Evolutionary conservation across 2,797 vertebrate genomes (phyloP).

Genomic region (Crocodylus rhombifer): DNA sequence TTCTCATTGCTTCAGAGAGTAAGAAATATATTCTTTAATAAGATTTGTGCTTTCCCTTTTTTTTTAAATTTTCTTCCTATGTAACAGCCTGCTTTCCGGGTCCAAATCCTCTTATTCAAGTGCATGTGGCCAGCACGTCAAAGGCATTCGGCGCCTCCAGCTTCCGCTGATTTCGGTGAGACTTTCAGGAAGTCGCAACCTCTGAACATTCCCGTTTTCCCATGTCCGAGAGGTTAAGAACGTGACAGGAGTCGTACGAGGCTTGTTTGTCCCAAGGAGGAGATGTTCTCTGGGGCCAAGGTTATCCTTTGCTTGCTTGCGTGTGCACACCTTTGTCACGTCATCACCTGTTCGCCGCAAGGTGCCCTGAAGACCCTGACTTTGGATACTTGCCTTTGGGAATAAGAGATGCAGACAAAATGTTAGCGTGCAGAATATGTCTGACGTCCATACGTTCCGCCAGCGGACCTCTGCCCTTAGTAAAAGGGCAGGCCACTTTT

Average conservation of each 20-base stretch:
- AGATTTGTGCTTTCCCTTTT: neutral
- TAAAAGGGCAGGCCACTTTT: slow-evolving; percentile 63
- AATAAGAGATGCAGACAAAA: neutral
- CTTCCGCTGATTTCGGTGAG: neutral
- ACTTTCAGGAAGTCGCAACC: slow-evolving; percentile 27
- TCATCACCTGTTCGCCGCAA: neutral
- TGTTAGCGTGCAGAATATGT: neutral
- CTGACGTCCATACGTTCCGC: slow-evolving; percentile 18
- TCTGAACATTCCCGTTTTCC: slow-evolving; percentile 28
- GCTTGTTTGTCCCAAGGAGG: neutral
- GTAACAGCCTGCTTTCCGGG: neutral
- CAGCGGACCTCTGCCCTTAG: slow-evolving; percentile 43
- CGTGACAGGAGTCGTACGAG: neutral
- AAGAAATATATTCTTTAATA: rapidly evolving
- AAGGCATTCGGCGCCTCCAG: neutral
- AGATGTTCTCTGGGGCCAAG: neutral
- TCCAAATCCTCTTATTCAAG: neutral
- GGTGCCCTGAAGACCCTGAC: neutral
- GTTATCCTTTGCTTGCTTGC: neutral
- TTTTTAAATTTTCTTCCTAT: neutral
- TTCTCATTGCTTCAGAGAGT: slow-evolving; percentile 2
- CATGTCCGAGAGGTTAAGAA: neutral
- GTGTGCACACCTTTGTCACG: neutral
- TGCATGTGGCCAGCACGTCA: slow-evolving; percentile 6
- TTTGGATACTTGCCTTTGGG: neutral